phyloP scores from a whole-genome alignment of 2,113 vertebrate genomes.

The Datnioides undecimradiatus region DNA sequence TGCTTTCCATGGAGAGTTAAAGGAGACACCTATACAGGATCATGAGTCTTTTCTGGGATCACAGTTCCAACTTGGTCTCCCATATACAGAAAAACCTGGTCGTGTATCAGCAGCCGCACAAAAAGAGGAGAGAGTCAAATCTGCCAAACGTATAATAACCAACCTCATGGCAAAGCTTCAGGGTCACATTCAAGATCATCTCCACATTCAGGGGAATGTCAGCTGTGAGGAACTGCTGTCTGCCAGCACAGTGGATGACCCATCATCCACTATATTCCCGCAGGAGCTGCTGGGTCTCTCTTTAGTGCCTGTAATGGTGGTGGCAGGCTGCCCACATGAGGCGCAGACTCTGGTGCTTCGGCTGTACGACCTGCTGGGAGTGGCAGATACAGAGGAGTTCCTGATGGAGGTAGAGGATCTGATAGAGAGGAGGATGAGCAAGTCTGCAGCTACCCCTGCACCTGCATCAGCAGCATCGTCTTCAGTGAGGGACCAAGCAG shows the following conservation, averaged over 20 bases:
- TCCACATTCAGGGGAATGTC: constrained; percentile 66
- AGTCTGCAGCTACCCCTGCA: constrained; percentile 2
- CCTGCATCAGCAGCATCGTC: neutral
- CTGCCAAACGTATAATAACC: constrained; percentile 55
- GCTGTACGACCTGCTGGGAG: constrained; percentile 79
- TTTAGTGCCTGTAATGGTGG: constrained; percentile 84
- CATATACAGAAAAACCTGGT: constrained; percentile 6
- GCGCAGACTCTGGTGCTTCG: constrained; percentile 70
- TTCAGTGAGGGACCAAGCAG: neutral
- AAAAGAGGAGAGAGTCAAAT: constrained; percentile 42
- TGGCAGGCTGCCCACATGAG: constrained; percentile 80
- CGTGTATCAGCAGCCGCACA: neutral
- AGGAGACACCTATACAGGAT: constrained; percentile 21
- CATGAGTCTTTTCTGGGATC: constrained; percentile 8
- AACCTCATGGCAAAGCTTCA: constrained; percentile 63
- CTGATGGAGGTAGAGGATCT: constrained; percentile 77
- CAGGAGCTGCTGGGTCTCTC: constrained; percentile 84
- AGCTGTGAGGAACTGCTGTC: constrained; percentile 83
- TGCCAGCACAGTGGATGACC: constrained; percentile 75
- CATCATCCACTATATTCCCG: constrained; percentile 67
- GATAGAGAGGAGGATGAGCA: constrained; percentile 60
- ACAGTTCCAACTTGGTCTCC: constrained; percentile 17
- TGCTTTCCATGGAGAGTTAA: neutral
- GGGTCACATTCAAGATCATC: constrained; percentile 43
- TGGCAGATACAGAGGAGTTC: constrained; percentile 75